phyloP scores from a whole-genome alignment of 2,113 vertebrate species.

The Hippocampus abdominalis region DNA sequence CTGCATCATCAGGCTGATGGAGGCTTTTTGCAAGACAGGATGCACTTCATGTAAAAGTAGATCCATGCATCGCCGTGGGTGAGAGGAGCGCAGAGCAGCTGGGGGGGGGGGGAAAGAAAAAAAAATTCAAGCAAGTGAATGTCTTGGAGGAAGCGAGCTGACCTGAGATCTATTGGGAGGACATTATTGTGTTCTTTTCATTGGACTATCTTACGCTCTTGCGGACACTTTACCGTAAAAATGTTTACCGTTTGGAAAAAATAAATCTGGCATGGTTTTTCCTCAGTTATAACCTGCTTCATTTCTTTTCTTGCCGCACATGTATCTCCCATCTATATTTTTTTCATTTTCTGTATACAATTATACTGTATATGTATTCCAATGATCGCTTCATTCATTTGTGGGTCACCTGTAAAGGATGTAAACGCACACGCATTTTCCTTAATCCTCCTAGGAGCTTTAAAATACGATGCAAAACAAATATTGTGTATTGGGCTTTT shows the following conservation, averaged over 20 bases:
- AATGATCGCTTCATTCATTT: conserved; percentile 44
- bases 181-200: conserved; percentile 40
- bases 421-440: conserved; percentile 23
- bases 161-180: conserved; percentile 42
- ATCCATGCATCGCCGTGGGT: conserved; percentile 22
- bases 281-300: conserved; percentile 15
- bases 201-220: conserved; percentile 22
- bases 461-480: neutral
- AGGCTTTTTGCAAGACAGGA: conserved; percentile 72
- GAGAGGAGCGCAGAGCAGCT: conserved; percentile 27
- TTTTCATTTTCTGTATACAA: conserved; percentile 46
- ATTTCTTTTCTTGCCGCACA: conserved; percentile 24
- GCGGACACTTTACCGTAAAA: conserved; percentile 21
- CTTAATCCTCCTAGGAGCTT: neutral
- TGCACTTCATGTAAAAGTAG: neutral
- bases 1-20: conserved; percentile 52
- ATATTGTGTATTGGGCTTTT: neutral
- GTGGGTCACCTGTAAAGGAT: conserved; percentile 42
- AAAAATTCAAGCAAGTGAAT: conserved; percentile 24
- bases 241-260: conserved; percentile 9
- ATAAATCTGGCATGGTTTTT: conserved; percentile 8
- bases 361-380: conserved; percentile 25
- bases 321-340: conserved; percentile 36
- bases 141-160: conserved; percentile 36
- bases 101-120: neutral